Evolutionary conservation across 1,140 invertebrate species (phyloP).

Genomic region (Ceratosolen fusciceps): DNA sequence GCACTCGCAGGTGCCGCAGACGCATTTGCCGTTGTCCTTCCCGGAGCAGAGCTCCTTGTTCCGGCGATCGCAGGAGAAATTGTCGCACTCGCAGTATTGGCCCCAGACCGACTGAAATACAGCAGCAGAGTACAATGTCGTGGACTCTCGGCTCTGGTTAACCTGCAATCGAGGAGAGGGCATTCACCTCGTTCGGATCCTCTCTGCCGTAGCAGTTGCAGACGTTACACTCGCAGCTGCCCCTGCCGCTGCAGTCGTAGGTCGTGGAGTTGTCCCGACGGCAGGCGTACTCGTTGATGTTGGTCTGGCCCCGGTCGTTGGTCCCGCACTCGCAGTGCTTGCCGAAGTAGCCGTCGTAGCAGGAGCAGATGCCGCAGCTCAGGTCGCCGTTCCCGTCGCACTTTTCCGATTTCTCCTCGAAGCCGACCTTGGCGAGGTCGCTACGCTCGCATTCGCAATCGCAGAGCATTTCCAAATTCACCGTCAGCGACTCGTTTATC

Average conservation of each 20-base stretch:
- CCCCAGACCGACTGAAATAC: constrained; percentile 80
- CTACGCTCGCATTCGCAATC: constrained; percentile 88
- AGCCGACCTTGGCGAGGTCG: constrained; percentile 62
- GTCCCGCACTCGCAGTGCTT: constrained; percentile 88
- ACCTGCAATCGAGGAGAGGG: neutral
- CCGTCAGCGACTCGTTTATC: constrained; percentile 86
- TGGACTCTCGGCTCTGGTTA: neutral
- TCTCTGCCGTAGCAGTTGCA: constrained; percentile 78
- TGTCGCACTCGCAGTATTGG: constrained; percentile 93
- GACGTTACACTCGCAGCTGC: constrained; percentile 85
- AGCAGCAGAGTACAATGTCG: constrained; percentile 9
- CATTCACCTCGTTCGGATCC: constrained; percentile 73
- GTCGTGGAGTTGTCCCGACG: constrained; percentile 79
- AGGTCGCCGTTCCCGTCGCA: constrained; percentile 80
- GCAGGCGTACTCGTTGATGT: constrained; percentile 77
- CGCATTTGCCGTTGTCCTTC: constrained; percentile 79
- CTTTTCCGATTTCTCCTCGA: constrained; percentile 70
- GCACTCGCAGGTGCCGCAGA: constrained; percentile 85
- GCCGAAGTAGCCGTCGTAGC: constrained; percentile 84
- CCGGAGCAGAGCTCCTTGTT: constrained; percentile 84
- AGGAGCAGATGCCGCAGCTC: constrained; percentile 92
- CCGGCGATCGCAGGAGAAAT: constrained; percentile 93
- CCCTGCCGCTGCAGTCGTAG: constrained; percentile 82
- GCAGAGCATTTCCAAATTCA: constrained; percentile 91
- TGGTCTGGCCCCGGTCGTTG: constrained; percentile 64